Percentiles rank a stretch among this genome's conserved stretches.
Evolutionary conservation across 2,113 vertebrate genomes (phyloP).

Genomic region (Leptobrachium ailaonicum): DNA sequence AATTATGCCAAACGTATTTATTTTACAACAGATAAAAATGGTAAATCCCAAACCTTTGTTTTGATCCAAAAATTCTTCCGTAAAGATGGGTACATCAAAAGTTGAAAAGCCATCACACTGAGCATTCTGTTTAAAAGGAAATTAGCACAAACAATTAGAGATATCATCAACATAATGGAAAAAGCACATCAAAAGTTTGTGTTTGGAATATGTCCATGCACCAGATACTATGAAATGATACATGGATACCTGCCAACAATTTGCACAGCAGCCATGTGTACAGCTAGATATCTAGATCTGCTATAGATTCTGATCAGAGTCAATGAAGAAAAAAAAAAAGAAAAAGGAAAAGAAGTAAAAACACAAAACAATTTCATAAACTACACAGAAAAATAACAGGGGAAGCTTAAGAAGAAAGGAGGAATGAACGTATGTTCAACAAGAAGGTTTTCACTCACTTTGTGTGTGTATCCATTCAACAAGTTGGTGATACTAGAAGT

Average conservation of each 20-base stretch:
- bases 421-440: too few species aligned
- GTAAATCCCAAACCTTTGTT: slow-evolving; percentile 83
- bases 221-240: too few species aligned
- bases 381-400: neutral
- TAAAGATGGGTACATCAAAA: slow-evolving; percentile 94
- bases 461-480: slow-evolving; percentile 66
- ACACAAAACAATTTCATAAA: neutral
- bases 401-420: too few species aligned
- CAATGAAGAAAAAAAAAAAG: neutral
- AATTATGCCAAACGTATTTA: neutral
- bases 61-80: slow-evolving; percentile 96
- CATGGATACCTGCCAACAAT: too few species aligned
- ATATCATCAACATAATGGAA: too few species aligned
- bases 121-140: slow-evolving; percentile 41
- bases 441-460: slow-evolving; percentile 51
- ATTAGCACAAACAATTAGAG: too few species aligned
- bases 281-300: too few species aligned
- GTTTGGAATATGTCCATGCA: too few species aligned
- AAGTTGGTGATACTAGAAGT: slow-evolving; percentile 58
- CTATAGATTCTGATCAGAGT: too few species aligned
- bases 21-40: neutral
- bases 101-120: slow-evolving; percentile 75
- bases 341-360: neutral
- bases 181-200: too few species aligned
- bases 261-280: too few species aligned